Base-by-base conservation (phyloP, 1,140 invertebrate species). In the Carcinoscorpius rotundicauda region DNA sequence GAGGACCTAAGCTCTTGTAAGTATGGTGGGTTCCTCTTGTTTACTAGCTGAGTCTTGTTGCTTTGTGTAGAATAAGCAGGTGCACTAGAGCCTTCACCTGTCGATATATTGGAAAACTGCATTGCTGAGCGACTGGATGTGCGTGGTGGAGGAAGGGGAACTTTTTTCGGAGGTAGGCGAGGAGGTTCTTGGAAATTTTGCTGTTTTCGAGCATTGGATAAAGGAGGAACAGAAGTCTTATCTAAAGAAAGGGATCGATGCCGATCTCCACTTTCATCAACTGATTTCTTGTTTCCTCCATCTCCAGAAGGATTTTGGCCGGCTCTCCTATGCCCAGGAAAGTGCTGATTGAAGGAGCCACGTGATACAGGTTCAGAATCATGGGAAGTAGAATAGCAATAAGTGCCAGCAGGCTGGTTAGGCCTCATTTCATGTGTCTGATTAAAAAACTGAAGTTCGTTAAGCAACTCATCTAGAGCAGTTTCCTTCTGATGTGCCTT, bases 391-490 rank as follows among this genome's bases (percentile, higher is more conserved):
- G 29, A 29, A 29, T 29, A 2, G 2, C 29, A 29, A 29, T 29
- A 2, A 29, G 29, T 29, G 29, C 29, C 29, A 29, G 29, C 29
- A 29, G 29, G 2, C 63, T 70, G 29, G 29, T 29, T 29, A 29
- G 29, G 29, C 29, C 29, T 29, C 29, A 29, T 29, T 29, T 29
- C 29, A 29, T 29, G 29, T 29, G 67, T 64, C 11, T 69, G 66
- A 4, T 72, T 64, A 64, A 90, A 89, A 6, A 88, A 91, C 76
- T 91, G 87, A 61, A 93, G 80, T 77, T 93, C 90, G 75, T 92
- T 89, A 89, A 93, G 77, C 87, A 93, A 78, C 85, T 88, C 87
- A 86, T 93, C 89, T 86, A 93, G 88, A 85, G 89, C 87, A 85
- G 90, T 92, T 85, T 91, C 88, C 82, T 85, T 79, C 82, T 78